Conservation (phyloP, 2,113 vertebrate genomes). For the Epinephelus moara region DNA sequence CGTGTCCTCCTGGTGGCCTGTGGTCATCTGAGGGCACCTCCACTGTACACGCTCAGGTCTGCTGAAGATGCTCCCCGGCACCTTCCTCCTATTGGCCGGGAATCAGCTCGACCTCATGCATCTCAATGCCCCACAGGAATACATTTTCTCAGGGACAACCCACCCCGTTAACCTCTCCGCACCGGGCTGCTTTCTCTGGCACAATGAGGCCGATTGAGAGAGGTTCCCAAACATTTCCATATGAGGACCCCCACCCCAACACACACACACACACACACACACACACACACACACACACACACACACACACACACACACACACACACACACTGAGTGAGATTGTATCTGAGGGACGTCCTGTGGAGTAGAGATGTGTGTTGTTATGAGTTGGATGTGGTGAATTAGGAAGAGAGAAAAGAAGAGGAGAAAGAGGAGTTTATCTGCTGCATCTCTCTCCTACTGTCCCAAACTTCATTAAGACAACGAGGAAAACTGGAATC, state of each 20-base stretch:
- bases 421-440: not conserved
- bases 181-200: constrained; percentile 14
- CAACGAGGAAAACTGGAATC: not conserved
- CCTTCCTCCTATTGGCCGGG: constrained; percentile 69
- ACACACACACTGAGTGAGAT: constrained; percentile 22
- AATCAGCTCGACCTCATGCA: constrained; percentile 60
- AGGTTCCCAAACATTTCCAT: constrained; percentile 54
- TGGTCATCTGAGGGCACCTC: constrained; percentile 77
- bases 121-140: constrained; percentile 61
- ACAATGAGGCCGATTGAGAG: constrained; percentile 9
- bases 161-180: constrained; percentile 48
- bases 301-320: constrained; percentile 6
- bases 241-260: constrained; percentile 22
- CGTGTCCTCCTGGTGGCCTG: constrained; percentile 3
- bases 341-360: constrained; percentile 33
- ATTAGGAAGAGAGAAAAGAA: constrained; percentile 27
- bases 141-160: constrained; percentile 53
- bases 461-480: not conserved
- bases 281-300: no score
- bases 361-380: constrained; percentile 16
- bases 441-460: not conserved
- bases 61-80: constrained; percentile 47
- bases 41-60: constrained; percentile 44
- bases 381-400: constrained; percentile 52
- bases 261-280: constrained; percentile 9